These are phyloP conservation scores for Sebastes matsubarae DNA, from an alignment of 2,797 vertebrate species.

Conservation along the genomic window DNA sequence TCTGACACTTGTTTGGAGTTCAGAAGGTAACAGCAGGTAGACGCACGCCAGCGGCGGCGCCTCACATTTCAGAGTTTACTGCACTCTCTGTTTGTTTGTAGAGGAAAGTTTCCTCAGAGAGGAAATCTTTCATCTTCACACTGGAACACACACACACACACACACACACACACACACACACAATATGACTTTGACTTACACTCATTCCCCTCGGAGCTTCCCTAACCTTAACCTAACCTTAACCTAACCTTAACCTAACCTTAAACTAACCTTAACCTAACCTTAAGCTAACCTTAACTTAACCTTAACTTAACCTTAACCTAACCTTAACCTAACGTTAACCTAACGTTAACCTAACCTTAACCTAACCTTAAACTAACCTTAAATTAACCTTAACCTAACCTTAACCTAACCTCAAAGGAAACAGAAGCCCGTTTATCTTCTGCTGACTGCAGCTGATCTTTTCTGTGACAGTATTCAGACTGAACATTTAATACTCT, in stretches of 20 bases:
- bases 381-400: too few species aligned
- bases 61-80: constrained; percentile 23
- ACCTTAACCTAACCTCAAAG: neutral
- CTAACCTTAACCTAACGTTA: too few species aligned
- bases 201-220: neutral
- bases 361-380: too few species aligned
- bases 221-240: neutral
- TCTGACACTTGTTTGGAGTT: constrained; percentile 48
- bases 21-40: constrained; percentile 46
- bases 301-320: too few species aligned
- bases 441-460: neutral
- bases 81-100: constrained; percentile 39
- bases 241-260: neutral
- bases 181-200: neutral
- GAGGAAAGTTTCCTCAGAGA: constrained; percentile 27
- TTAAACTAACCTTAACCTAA: neutral
- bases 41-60: neutral
- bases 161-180: neutral
- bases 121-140: neutral
- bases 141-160: neutral
- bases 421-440: neutral
- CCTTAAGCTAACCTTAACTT: too few species aligned
- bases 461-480: neutral
- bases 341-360: too few species aligned
- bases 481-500: neutral